These are phyloP conservation scores for Ctenosaura bakeri DNA, from an alignment of 2,797 vertebrate species.

Conservation along the genomic window DNA sequence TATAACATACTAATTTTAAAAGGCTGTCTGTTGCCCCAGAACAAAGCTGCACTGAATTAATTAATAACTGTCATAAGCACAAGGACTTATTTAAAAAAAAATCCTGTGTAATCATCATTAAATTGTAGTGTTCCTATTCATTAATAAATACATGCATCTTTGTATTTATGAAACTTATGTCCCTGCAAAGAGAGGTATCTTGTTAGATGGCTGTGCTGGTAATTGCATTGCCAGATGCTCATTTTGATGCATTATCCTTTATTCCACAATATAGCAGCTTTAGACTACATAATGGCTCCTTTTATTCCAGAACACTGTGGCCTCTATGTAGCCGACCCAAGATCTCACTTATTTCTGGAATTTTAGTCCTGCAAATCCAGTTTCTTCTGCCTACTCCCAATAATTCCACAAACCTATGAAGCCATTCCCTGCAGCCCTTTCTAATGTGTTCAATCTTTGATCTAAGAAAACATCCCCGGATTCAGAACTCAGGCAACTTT, in stretches of 20 bases:
- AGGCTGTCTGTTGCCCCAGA: background rate
- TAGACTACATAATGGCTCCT: conserved; percentile 32
- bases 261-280: conserved; percentile 8
- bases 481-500: background rate
- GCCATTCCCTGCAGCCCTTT: background rate
- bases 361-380: conserved; percentile 12
- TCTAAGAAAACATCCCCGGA: background rate
- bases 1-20: background rate
- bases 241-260: conserved; percentile 38
- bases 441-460: background rate
- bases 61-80: no score
- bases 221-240: conserved; percentile 24
- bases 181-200: background rate
- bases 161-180: background rate
- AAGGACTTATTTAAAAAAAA: no score
- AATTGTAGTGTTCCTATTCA: background rate
- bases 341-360: conserved; percentile 38
- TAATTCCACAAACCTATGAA: background rate
- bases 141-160: background rate
- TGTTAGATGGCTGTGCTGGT: background rate
- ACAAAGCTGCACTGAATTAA: background rate
- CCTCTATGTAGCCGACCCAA: conserved; percentile 23
- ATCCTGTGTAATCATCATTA: background rate
- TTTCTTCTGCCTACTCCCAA: background rate
- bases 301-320: conserved; percentile 44